Base-by-base conservation (phyloP, 2,113 vertebrate species). In the Suncus etruscus region DNA sequence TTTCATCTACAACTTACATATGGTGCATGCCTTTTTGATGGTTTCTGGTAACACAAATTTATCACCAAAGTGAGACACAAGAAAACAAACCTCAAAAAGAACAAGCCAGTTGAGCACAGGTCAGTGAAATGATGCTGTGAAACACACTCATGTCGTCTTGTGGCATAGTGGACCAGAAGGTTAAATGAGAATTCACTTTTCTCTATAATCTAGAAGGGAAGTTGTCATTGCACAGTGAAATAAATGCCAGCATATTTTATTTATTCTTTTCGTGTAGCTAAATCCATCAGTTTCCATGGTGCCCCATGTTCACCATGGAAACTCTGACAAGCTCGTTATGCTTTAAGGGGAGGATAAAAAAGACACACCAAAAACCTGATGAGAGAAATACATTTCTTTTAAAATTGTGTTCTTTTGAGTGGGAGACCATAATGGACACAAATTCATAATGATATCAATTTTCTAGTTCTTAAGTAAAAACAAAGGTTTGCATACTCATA, bases 221-320 rank as follows among this genome's bases (percentile, higher is more conserved):
- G 83, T 94, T 95, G 90, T 94, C 95, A 82, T 24, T 58, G 83
- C 92, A 77, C 78, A 50, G 81, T 79, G 68, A 93, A 97, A 94
- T 95, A 94, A 95, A 93, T 95, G 95, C 92, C 83, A 95, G 93
- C 92, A 94, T 96, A 95, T 96, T 95, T 96, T 97, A 97, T 97
- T 97, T 97, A 97, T 97, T 95, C 95, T 95, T 96, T 95, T 93
- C 24, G 0, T 96, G 96, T 94, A 97, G 95, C 95, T 97, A 96
- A 96, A 97, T 97, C 96, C 95, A 97, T 96, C 96, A 95, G 96
- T 97, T 97, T 96, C 96, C 96, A 97, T 97, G 95, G 96, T 85
- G 91, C 94, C 61, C 94, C 83, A 78, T 54, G 70, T 92, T 97
- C 95, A 95, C 96, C 96, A 97, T 97, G 96, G 96, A 96, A 97